Evolutionary conservation across 2,797 vertebrate species (phyloP).

Genomic region (Brachymystax lenok): DNA sequence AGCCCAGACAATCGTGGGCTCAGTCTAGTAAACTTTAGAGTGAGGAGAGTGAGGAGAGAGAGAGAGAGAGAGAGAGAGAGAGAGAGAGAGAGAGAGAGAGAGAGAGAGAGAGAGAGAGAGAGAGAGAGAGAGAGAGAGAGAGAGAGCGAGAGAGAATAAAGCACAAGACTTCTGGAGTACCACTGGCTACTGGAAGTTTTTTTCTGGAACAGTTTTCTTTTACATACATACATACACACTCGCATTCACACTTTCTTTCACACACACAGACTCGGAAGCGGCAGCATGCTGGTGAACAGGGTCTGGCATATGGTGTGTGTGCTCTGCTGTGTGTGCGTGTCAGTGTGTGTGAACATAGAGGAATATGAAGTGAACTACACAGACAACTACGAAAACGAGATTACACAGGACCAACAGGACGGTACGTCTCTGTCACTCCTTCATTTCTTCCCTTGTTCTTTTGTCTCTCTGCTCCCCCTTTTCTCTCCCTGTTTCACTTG

Average conservation of each 20-base stretch:
- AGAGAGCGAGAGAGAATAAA: conserved; percentile 2
- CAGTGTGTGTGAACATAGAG: conserved; percentile 26
- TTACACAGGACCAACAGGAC: conserved; percentile 52
- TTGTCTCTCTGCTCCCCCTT: not conserved
- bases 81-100: no score
- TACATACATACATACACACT: not conserved
- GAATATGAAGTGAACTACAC: conserved; percentile 51
- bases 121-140: conserved; percentile 8
- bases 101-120: no score
- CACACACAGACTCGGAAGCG: conserved; percentile 24
- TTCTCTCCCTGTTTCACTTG: not conserved
- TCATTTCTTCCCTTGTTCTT: not conserved
- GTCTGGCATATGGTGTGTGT: conserved; percentile 47
- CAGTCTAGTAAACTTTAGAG: conserved; percentile 32
- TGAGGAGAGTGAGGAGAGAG: no score
- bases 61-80: no score
- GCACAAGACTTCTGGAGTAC: conserved; percentile 22
- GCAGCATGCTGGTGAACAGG: conserved; percentile 43
- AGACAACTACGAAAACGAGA: conserved; percentile 60
- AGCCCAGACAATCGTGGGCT: conserved; percentile 36
- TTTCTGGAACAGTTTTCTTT: not conserved
- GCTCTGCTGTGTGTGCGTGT: conserved; percentile 29
- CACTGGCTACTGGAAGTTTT: not conserved
- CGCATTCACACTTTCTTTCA: not conserved
- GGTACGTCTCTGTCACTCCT: conserved; percentile 50